Evolutionary conservation across 2,888 invertebrate species (phyloP), one percentile per base, ranked within the genome.

Genomic region (Gari tellinella): DNA sequence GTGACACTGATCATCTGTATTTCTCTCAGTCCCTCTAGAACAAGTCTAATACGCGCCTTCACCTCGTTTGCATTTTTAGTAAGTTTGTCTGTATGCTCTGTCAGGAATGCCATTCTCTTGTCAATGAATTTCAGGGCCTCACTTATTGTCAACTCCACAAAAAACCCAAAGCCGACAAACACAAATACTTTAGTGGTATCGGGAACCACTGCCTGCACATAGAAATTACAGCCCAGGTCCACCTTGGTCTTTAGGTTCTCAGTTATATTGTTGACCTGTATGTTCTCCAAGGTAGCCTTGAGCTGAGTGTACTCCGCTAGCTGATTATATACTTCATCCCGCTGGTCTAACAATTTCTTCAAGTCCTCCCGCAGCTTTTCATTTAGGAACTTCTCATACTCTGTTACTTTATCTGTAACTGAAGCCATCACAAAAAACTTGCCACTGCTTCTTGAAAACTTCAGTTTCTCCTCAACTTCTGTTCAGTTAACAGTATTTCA

Each of bases 141-240:
- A 19, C 93, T 93, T 26, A 94, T 86, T 8, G 94, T 94, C 82
- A 96, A 94, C 88, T 96, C 96, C 38, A 97, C 92, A 90, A 94
- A 96, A 86, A 95, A 94, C 60, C 95, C 95, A 82, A 95, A 94
- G 0, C 97, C 97, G 70, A 97, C 92, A 88, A 95, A 94, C 25
- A 97, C 93, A 25, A 95, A 92, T 57, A 97, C 94, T 45, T 92
- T 93, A 0, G 94, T 94, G 0, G 94, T 93, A 88, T 96, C 94
- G 1, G 91, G 88, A n/a, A 96, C 94, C 62, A 94, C 93, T 0
- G 96, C 96, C 90, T 96, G 95, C 90, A 96, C 95, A 86, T 96
- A 97, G 82, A 96, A 95, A 90, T 95, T 96, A 83, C 95, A 95
- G n/a, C 97, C 97, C 37, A 97, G 92, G 89, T 97, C 96, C 26